Base-by-base conservation (phyloP, 1,140 invertebrate species). In the Drosophila lini region DNA sequence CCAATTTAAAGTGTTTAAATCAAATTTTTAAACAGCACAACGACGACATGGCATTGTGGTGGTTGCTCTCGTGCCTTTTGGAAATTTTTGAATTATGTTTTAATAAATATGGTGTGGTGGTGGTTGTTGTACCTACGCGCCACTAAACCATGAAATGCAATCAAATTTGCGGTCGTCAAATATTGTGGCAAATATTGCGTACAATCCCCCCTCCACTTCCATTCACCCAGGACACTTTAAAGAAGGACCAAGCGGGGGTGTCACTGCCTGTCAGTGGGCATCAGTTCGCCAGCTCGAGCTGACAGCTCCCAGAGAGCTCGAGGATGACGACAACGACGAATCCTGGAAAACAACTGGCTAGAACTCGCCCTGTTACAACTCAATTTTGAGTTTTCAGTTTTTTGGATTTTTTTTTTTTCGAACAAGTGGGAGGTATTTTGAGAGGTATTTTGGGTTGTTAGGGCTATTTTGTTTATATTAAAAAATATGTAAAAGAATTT, bases 1-100 rank as follows among this genome's bases (percentile, higher is more conserved):
- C 89, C 89, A 91, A 91, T 91, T 91, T 91, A 91, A 91, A 91
- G 89, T 89, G 89, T 89, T 91, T 91, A 91, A 91, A 91, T 91
- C 83, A 91, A 91, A 91, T 91, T 91, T 68, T 89, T 67, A 78
- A 91, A 81, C 78, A 90, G 68, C 81, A 78, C 73, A 84, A 80
- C 62, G 80, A 83, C 63, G 50, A 83, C 63, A 50, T 84, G 80
- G 50, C 80, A 83, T 88, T 88, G 77, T 88, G 57, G 75, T 65
- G 64, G 64, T 75, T 60, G 80, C 41, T 70, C 48, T 61, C 62
- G 64, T 78, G 47, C 28, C 47, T 38, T 70, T 58, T 78, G 58
- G 80, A 89, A 80, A 89, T 81, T 83, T 83, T 78, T 91, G 88
- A 91, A 91, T 91, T 91, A 91, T 91, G 83, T 84, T 91, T 88